Evolutionary conservation across 1,140 invertebrate genomes (phyloP), one percentile per base, ranked within the genome.

Genomic region (Armadillidium nasatum): DNA sequence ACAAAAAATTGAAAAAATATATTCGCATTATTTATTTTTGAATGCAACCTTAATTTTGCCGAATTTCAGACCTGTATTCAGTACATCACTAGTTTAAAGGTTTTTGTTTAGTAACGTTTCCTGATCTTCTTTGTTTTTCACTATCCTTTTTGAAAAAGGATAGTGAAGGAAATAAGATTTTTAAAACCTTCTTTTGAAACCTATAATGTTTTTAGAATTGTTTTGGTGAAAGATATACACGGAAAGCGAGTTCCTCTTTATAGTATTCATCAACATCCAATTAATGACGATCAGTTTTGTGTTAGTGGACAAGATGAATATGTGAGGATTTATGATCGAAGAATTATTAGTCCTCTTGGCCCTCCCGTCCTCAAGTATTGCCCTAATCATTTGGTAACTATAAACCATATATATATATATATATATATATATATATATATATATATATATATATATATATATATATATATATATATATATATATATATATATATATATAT

Each of bases 181-280:
- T n/a, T n/a, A n/a, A n/a, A 50, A 50, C 9, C 15, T 50, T 50
- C 46, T 72, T 72, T 72, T 69, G 23, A 45, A n/a, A n/a, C 10
- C 13, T n/a, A 4, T 66, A 43, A 54, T 10, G n/a, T n/a, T 74
- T 74, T 50, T 74, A 79, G 78, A 50, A 75, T 79, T 60, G 80
- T 76, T 21, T 66, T 81, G 66, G 78, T 78, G 46, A 79, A 78
- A 46, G 73, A 77, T 71, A 21, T 76, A 3, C 44, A 86, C 78
- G 85, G 85, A 6, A 83, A 84, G 67, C 88, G 89, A 81, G 86
- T 95, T 3, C 88, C 91, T 21, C 85, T 98, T 67, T 97, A 95
- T 85, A 95, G 93, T 83, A 92, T 98, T 82, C 87, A 91, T 80
- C 89, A 89, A 44, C 92, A 98, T 88, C 95, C 95, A 10, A 85